phyloP scores from a whole-genome alignment of 1,140 invertebrate species.

The Protaetia brevitarsis region DNA sequence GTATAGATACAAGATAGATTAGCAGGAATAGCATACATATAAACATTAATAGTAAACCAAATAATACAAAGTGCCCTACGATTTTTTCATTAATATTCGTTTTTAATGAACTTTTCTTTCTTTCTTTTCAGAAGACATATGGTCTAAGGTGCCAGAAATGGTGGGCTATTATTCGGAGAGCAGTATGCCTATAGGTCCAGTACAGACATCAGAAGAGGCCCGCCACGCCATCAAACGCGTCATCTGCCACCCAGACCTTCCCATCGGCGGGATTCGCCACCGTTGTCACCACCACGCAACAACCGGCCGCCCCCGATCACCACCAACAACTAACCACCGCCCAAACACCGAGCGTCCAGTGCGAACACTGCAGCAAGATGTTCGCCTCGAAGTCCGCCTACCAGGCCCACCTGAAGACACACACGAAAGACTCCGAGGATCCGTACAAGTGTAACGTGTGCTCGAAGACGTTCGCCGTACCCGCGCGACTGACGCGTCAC shows the following conservation, averaged over 20 bases:
- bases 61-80: no score
- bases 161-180: slow-evolving; percentile 48
- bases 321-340: neutral
- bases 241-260: slow-evolving; percentile 47
- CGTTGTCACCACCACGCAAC: slow-evolving; percentile 21
- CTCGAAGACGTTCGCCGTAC: slow-evolving; percentile 87
- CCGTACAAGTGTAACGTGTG: slow-evolving; percentile 88
- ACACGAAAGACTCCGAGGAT: slow-evolving; percentile 63
- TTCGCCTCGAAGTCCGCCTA: slow-evolving; percentile 59
- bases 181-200: slow-evolving; percentile 41
- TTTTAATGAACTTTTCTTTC: slow-evolving; percentile 27
- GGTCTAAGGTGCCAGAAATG: slow-evolving; percentile 48
- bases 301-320: slow-evolving; percentile 17
- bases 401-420: slow-evolving; percentile 58
- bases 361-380: slow-evolving; percentile 58
- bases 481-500: slow-evolving; percentile 85
- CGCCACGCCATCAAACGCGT: slow-evolving; percentile 43
- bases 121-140: slow-evolving; percentile 45
- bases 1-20: no score
- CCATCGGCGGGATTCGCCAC: slow-evolving; percentile 34
- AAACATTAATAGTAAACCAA: no score
- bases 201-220: slow-evolving; percentile 39
- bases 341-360: slow-evolving; percentile 45
- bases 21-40: no score
- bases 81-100: slow-evolving; percentile 5